phyloP scores from a whole-genome alignment of 2,888 invertebrate genomes.

The Melinaea menophilus region DNA sequence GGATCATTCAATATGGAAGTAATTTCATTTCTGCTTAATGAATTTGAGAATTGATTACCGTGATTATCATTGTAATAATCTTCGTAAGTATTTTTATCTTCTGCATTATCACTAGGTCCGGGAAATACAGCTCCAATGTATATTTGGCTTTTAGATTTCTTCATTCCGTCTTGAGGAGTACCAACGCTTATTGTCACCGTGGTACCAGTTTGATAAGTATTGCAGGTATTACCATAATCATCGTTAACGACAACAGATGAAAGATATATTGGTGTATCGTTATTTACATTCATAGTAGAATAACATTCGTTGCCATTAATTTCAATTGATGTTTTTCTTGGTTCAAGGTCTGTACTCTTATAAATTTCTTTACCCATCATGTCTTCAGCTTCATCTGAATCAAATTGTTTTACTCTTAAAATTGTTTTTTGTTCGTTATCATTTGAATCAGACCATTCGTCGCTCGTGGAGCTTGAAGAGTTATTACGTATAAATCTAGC shows the following conservation, averaged over 20 bases:
- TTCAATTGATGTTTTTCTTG: slow-evolving; percentile 83
- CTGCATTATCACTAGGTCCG: slow-evolving; percentile 43
- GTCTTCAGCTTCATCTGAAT: slow-evolving; percentile 69
- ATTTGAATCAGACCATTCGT: slow-evolving; percentile 73
- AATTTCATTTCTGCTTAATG: slow-evolving; percentile 56
- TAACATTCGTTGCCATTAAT: slow-evolving; percentile 86
- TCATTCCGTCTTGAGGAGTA: slow-evolving; percentile 65
- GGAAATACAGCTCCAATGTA: slow-evolving; percentile 68
- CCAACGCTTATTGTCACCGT: slow-evolving; percentile 81
- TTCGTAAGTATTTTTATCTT: slow-evolving; percentile 63
- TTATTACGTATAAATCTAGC: slow-evolving; percentile 70
- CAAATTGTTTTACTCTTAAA: slow-evolving; percentile 66
- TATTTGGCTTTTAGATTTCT: slow-evolving; percentile 72
- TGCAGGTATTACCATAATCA: slow-evolving; percentile 63
- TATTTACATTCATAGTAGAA: slow-evolving; percentile 84
- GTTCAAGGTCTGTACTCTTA: slow-evolving; percentile 57
- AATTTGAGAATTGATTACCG: slow-evolving; percentile 36
- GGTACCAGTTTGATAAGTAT: slow-evolving; percentile 74
- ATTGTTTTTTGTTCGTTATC: slow-evolving; percentile 70
- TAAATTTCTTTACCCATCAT: slow-evolving; percentile 43
- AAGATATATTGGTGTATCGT: slow-evolving; percentile 83
- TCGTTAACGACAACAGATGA: slow-evolving; percentile 85
- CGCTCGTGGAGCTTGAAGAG: slow-evolving; percentile 70
- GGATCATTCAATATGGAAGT: slow-evolving; percentile 82
- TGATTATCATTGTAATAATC: slow-evolving; percentile 58